Base-by-base conservation (phyloP, 2,888 invertebrate species). In the Spilosoma lubricipeda region DNA sequence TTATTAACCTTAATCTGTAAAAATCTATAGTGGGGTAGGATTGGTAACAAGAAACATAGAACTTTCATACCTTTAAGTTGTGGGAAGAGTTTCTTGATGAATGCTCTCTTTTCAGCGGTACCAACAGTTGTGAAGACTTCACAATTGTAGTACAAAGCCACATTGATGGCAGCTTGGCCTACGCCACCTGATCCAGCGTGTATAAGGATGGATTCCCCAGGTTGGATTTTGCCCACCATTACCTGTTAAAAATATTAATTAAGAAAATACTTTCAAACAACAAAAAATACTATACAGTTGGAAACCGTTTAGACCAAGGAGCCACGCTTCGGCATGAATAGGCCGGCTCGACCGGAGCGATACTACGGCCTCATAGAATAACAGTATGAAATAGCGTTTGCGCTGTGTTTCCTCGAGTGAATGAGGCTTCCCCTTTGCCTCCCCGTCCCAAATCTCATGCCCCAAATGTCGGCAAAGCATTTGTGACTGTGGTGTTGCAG, bases 141-240 rank as follows among this genome's bases (percentile, higher is more conserved):
- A 90, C 99, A 98, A 15, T 98, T 99, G 93, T 97, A 97, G 87
- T 97, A 97, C 1, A 99, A 96, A 0, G 99, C 99, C 80, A 99
- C 98, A 23, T 98, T 97, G 85, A 99, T 99, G 74, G 99, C 99
- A 0, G 99, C 99, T 93, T 99, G 99, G 0, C 99, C 99, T 0
- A 99, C 99, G 77, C 99, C 99, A 4, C 99, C 99, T 18, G 98
- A 98, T 8, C 99, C 99, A 3, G 99, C 99, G 90, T 99, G 99
- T 83, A 99, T 98, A 1, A 99, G 96, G 23, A 99, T 97, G 1
- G 97, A 97, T 87, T 99, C 98, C 0, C 99, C 98, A 30, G 96
- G 96, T 89, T 97, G 97, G 92, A 99, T 96, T 82, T 97, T 96
- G 30, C 99, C 99, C 2, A 95, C 91, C 93, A 96, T 94, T 2